phyloP scores from a whole-genome alignment of 2,797 vertebrate species.

The Artibeus jamaicensis region DNA sequence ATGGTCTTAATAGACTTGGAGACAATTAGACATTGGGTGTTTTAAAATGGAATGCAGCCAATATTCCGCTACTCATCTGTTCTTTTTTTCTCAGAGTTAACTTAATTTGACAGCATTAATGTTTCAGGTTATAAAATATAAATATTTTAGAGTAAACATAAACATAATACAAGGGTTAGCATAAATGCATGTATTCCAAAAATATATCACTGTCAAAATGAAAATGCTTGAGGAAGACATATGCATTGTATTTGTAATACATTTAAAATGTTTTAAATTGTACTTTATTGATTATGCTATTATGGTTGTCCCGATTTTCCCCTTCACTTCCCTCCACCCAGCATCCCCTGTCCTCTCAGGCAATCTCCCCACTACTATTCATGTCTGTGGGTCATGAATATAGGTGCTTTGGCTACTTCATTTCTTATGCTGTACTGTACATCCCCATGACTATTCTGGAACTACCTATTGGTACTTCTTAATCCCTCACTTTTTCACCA shows the following conservation, averaged over 20 bases:
- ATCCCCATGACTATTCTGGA: too few relatives aligned
- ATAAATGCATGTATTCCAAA: background rate
- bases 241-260: background rate
- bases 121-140: background rate
- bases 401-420: too few relatives aligned
- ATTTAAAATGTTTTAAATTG: background rate
- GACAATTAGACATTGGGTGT: background rate
- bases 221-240: background rate
- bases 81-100: background rate
- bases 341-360: too few relatives aligned
- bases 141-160: background rate
- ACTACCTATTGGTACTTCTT: too few relatives aligned
- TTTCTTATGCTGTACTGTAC: too few relatives aligned
- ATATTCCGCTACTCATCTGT: background rate
- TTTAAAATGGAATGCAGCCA: background rate
- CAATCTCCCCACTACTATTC: too few relatives aligned
- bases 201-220: background rate
- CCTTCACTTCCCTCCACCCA: too few relatives aligned
- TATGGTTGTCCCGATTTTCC: too few relatives aligned
- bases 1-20: background rate
- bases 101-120: background rate
- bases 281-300: too few relatives aligned
- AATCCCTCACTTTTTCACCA: too few relatives aligned
- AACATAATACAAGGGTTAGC: background rate
- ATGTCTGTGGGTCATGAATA: too few relatives aligned